Conservation (phyloP, 2,888 invertebrate species). For the Saturnia japonica region DNA sequence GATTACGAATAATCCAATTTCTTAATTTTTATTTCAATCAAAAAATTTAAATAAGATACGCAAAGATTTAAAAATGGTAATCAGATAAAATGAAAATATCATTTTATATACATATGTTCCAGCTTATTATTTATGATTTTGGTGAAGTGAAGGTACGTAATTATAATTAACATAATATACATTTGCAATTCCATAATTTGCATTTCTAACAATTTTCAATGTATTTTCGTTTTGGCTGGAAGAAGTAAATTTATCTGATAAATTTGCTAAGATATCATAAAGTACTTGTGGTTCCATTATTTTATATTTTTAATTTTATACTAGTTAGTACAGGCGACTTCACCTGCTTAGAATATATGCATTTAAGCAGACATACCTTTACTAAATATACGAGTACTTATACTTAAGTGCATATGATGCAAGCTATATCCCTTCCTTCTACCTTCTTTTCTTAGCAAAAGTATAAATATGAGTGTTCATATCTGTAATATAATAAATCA, state of each 20-base stretch:
- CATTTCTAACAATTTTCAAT: background rate
- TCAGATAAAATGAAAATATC: background rate
- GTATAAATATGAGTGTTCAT: too few relatives aligned
- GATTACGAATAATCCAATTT: background rate
- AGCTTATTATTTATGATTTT: background rate
- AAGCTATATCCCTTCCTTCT: too few relatives aligned
- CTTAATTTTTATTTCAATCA: too few relatives aligned
- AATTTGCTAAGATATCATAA: background rate
- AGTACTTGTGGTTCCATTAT: background rate
- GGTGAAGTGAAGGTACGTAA: background rate
- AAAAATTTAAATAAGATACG: background rate
- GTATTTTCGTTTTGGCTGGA: background rate
- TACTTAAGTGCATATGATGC: too few relatives aligned
- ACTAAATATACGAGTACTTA: too few relatives aligned
- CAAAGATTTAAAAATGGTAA: background rate
- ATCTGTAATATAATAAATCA: too few relatives aligned
- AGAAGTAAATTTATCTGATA: background rate
- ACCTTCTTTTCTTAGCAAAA: too few relatives aligned
- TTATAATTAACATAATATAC: background rate
- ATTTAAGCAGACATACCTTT: too few relatives aligned
- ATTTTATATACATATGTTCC: too few relatives aligned
- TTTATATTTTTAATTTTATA: too few relatives aligned
- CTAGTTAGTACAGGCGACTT: too few relatives aligned
- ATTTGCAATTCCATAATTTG: background rate
- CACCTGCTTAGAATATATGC: too few relatives aligned